These are phyloP conservation scores for Salpingus planirostris DNA, from an alignment of 2,888 invertebrate genomes.

Conservation along the genomic window DNA sequence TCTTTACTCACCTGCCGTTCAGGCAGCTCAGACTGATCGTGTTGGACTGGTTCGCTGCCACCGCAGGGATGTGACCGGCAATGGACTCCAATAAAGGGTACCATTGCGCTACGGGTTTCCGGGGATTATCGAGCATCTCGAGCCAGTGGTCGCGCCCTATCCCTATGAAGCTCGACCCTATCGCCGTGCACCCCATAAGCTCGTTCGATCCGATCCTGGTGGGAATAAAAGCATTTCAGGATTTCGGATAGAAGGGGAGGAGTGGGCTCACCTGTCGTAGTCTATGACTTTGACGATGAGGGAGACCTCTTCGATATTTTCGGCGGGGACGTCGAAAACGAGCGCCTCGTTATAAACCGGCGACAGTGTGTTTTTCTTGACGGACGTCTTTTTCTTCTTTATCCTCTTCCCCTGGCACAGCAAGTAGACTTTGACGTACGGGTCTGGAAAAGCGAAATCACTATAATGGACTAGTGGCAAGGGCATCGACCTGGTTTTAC, in stretches of 20 bases:
- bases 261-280: conserved; percentile 64
- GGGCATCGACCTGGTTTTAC: conserved; percentile 42
- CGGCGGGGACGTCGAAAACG: conserved; percentile 82
- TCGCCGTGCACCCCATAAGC: conserved; percentile 75
- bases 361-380: conserved; percentile 75
- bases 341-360: conserved; percentile 92
- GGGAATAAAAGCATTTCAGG: background rate
- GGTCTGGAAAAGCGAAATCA: too few relatives aligned
- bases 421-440: conserved; percentile 87
- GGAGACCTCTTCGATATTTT: conserved; percentile 73
- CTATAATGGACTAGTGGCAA: too few relatives aligned
- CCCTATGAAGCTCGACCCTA: conserved; percentile 67
- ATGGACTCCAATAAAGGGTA: conserved; percentile 66
- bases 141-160: conserved; percentile 77
- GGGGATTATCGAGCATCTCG: conserved; percentile 74
- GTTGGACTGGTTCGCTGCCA: conserved; percentile 40
- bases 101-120: conserved; percentile 80
- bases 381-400: conserved; percentile 89
- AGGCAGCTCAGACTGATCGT: conserved; percentile 55
- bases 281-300: conserved; percentile 80
- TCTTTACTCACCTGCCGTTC: conserved; percentile 50
- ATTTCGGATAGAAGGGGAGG: background rate
- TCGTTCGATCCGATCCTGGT: conserved; percentile 78
- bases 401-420: conserved; percentile 81
- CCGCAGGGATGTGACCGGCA: conserved; percentile 51